A percentile compares a stretch with the other conserved stretches of the same genome.
phyloP scores from a whole-genome alignment of 2,797 vertebrate genomes.

The Ara ararauna region DNA sequence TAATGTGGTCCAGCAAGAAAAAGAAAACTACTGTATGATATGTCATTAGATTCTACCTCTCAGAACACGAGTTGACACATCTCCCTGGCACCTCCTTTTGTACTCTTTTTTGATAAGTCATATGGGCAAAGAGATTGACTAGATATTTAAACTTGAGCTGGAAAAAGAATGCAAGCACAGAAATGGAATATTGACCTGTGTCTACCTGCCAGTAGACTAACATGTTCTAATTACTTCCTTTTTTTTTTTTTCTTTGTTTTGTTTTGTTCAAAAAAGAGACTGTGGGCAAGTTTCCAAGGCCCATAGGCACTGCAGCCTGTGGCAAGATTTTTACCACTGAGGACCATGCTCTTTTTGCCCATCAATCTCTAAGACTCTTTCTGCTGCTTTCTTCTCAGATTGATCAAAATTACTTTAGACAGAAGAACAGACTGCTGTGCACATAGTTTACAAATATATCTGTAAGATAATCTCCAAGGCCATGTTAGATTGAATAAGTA shows the following conservation, averaged over 20 bases:
- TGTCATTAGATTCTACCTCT: not conserved
- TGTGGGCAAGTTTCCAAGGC: not conserved
- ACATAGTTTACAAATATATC: not conserved
- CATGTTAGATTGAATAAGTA: not conserved
- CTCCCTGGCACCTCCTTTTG: not conserved
- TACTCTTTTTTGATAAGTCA: conserved; percentile 13
- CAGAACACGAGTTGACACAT: not conserved
- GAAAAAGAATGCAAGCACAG: not conserved
- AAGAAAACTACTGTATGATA: not conserved
- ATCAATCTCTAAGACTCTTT: not conserved
- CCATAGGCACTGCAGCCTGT: not conserved
- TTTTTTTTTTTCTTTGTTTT: not conserved
- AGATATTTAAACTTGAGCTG: not conserved
- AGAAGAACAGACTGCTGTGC: conserved; percentile 9
- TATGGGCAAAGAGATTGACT: conserved; percentile 10
- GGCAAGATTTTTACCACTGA: not conserved
- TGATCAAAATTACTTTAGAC: conserved; percentile 22
- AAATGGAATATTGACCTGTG: not conserved
- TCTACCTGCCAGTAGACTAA: conserved; percentile 3
- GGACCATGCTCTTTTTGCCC: not conserved
- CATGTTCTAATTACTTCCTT: not conserved
- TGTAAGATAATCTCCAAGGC: not conserved
- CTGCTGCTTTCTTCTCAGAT: not conserved
- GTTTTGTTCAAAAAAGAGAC: not conserved
- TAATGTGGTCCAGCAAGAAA: not conserved